Base-by-base conservation (phyloP, 1,140 invertebrate species). In the Cecropterus lyciades region DNA sequence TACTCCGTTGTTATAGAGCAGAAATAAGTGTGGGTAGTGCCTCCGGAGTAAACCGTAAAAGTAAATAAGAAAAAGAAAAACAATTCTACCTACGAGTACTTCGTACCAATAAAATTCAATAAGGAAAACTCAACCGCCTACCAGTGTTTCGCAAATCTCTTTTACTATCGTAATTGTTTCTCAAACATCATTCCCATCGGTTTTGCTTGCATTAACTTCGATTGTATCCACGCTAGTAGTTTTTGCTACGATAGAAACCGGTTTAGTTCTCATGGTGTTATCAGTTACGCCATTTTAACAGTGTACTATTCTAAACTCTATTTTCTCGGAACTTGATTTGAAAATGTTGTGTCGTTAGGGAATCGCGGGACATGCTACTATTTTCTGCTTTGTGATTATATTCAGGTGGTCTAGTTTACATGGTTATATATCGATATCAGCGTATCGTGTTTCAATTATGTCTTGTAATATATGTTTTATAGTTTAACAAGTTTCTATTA, bases 261-360 rank as follows among this genome's bases (percentile, higher is more conserved):
- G 43, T 59, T 59, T 43, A 59, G 56, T 59, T 59, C 56, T 45
- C 56, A 59, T 46, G 43, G 42, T 46, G 56, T 46, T 59, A 59
- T 59, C 43, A 46, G 45, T 24, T 14, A 57, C 24, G 13, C 16
- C 17, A 13, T 46, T 45, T n/a, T n/a, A 14, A 11, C 15, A 1
- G 43, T 13, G 0, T 15, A 30, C n/a, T 59, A 24, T 24, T 24
- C 5, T 11, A 10, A 46, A 10, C 24, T 46, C 14, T 59, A 59
- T 59, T 11, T 33, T 30, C 14, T 48, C 33, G n/a, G 27, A 9
- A 15, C 1, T 59, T 33, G 9, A 15, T 30, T 13, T 17, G 9
- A 59, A 30, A 59, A 15, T n/a, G n/a, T n/a, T n/a, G 20, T 59
- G 2, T 2, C 17, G n/a, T 33, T 59, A 43, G 13, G 11, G 20